Percentiles rank a stretch among this genome's conserved stretches.
These are phyloP conservation scores for Pseudotriccus pelzelni DNA, from an alignment of 2,797 vertebrate genomes.

Conservation along the genomic window DNA sequence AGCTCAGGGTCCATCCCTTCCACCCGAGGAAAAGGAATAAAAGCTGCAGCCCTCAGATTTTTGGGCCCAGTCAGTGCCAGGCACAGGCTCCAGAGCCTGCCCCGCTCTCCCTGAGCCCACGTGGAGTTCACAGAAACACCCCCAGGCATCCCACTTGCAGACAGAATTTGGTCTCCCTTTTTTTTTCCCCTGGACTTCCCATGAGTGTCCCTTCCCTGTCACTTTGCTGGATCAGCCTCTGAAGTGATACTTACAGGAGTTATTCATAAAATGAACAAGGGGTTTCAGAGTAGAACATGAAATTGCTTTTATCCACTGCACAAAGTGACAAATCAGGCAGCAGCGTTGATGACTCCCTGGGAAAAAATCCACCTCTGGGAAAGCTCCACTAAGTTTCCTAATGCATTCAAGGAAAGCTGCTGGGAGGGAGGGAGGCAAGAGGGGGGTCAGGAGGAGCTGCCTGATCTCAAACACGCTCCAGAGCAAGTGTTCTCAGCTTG, in stretches of 20 bases:
- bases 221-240: not conserved
- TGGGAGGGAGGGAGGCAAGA: not conserved
- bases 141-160: not conserved
- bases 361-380: not conserved
- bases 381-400: not conserved
- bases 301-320: slow-evolving; percentile 38
- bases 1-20: not conserved
- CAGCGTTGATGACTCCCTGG: not conserved
- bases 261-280: slow-evolving; percentile 13
- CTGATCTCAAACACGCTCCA: not conserved
- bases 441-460: not conserved
- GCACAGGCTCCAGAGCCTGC: not conserved
- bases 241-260: slow-evolving; percentile 1
- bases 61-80: not conserved
- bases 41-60: fast-evolving
- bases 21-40: not conserved
- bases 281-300: not conserved
- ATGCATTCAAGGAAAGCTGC: not conserved
- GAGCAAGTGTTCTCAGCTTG: slow-evolving; percentile 29
- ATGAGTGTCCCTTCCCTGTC: not conserved
- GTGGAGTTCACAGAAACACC: not conserved
- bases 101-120: not conserved
- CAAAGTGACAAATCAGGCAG: not conserved
- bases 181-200: not conserved
- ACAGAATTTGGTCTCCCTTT: not conserved